Evolutionary conservation across 2,888 invertebrate species (phyloP).

Genomic region (Hypselothyrea guttata): DNA sequence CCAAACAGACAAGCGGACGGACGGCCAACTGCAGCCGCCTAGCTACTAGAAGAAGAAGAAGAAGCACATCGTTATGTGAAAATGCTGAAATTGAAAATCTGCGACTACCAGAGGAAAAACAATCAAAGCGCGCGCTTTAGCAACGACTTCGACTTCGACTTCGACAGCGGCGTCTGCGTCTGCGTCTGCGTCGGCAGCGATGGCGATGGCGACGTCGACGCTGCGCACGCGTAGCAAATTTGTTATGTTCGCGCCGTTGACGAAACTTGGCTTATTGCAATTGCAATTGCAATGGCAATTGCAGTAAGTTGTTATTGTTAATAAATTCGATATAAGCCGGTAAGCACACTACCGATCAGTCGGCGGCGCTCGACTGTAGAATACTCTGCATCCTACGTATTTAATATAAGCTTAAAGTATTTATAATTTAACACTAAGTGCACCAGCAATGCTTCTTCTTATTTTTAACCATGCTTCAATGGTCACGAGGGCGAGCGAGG

Average conservation of each 20-base stretch:
- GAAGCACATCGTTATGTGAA: slow-evolving; percentile 16
- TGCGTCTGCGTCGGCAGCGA: slow-evolving; percentile 10
- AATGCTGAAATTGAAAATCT: slow-evolving; percentile 45
- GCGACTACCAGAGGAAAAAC: slow-evolving; percentile 18
- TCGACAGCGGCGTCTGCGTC: slow-evolving; percentile 15
- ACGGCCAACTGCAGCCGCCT: too few relatives aligned
- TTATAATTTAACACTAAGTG: too few relatives aligned
- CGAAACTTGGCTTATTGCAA: slow-evolving; percentile 22
- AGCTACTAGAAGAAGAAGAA: too few relatives aligned
- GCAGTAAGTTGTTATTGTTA: not conserved
- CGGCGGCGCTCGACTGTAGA: too few relatives aligned
- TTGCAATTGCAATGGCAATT: slow-evolving; percentile 9
- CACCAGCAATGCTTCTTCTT: too few relatives aligned
- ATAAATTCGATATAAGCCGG: not conserved
- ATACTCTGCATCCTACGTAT: too few relatives aligned
- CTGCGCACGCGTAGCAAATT: slow-evolving; percentile 66
- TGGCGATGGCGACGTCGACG: slow-evolving; percentile 2
- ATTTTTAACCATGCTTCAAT: too few relatives aligned
- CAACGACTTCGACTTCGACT: slow-evolving; percentile 35
- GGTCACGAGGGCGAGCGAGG: too few relatives aligned
- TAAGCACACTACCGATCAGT: too few relatives aligned
- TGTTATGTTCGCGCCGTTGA: slow-evolving; percentile 57
- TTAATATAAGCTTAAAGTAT: too few relatives aligned
- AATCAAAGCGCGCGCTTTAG: slow-evolving; percentile 46
- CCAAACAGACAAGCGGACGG: slow-evolving; percentile 34